phyloP scores from a whole-genome alignment of 2,888 invertebrate species.

The Antitype chi region DNA sequence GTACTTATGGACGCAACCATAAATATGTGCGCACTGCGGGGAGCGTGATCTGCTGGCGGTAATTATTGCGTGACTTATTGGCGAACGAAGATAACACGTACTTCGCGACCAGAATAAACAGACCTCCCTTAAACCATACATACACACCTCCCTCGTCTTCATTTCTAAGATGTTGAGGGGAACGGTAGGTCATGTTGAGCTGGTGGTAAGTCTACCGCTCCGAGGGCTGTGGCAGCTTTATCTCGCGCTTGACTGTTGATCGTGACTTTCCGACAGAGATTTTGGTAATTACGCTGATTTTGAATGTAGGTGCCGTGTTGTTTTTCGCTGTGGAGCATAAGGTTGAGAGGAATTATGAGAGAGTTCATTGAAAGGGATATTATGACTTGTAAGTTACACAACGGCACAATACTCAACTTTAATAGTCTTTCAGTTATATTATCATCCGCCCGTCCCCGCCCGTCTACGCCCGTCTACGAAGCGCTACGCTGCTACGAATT shows the following conservation, averaged over 20 bases:
- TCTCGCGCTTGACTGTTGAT: conserved; percentile 87
- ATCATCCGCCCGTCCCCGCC: conserved; percentile 3
- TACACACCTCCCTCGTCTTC: conserved; percentile 29
- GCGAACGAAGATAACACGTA: conserved; percentile 88
- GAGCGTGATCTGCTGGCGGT: conserved; percentile 86
- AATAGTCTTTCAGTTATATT: background rate
- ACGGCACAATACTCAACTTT: background rate
- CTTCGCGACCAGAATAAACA: conserved; percentile 75
- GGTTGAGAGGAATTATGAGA: conserved; percentile 34
- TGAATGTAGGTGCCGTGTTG: conserved; percentile 81
- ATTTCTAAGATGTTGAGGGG: conserved; percentile 42
- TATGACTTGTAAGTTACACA: background rate
- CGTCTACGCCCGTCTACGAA: conserved; percentile 1
- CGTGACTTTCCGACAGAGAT: conserved; percentile 89
- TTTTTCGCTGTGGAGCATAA: conserved; percentile 55
- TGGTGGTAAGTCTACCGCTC: conserved; percentile 78
- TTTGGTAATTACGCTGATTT: conserved; percentile 89
- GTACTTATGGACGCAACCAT: conserved; percentile 81
- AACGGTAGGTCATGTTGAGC: conserved; percentile 69
- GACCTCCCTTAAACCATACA: conserved; percentile 68
- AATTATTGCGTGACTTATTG: conserved; percentile 91
- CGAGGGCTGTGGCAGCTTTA: conserved; percentile 87
- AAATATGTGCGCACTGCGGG: conserved; percentile 82
- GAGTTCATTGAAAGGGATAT: conserved; percentile 17
- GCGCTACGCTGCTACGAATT: conserved; percentile 29